Percentiles rank a stretch among this genome's conserved stretches.
phyloP scores from a whole-genome alignment of 1,140 invertebrate species.

The Anastrepha ludens region DNA sequence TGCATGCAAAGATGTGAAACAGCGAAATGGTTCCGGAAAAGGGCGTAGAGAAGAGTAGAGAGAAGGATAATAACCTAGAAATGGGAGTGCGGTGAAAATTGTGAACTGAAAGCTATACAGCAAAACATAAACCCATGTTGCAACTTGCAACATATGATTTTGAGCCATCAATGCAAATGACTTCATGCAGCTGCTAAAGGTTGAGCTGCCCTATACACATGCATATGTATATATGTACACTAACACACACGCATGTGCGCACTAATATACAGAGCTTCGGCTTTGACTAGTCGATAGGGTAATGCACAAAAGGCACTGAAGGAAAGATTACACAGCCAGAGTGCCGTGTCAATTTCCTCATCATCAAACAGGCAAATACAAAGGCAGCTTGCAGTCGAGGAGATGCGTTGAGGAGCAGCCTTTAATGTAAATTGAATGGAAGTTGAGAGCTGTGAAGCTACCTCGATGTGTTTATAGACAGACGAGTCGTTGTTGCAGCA shows the following conservation, averaged over 20 bases:
- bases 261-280: neutral
- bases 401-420: neutral
- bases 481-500: too few species aligned
- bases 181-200: slow-evolving; percentile 11
- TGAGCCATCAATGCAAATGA: neutral
- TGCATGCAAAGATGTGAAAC: neutral
- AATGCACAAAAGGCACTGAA: slow-evolving; percentile 37
- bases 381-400: neutral
- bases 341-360: slow-evolving; percentile 45
- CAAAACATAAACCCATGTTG: neutral
- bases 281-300: neutral
- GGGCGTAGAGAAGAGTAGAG: neutral
- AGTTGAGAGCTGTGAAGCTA: neutral
- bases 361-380: slow-evolving; percentile 6
- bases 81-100: neutral
- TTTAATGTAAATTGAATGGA: slow-evolving; percentile 47
- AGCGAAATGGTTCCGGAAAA: neutral
- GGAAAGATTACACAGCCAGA: slow-evolving; percentile 7
- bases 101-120: neutral
- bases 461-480: neutral
- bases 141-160: slow-evolving; percentile 30
- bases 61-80: neutral
- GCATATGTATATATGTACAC: neutral
- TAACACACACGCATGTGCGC: neutral
- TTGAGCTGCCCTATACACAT: too few species aligned